Evolutionary conservation across 2,113 vertebrate genomes (phyloP), one percentile per base, ranked within the genome.

Genomic region (Melanerpes aurifrons): DNA sequence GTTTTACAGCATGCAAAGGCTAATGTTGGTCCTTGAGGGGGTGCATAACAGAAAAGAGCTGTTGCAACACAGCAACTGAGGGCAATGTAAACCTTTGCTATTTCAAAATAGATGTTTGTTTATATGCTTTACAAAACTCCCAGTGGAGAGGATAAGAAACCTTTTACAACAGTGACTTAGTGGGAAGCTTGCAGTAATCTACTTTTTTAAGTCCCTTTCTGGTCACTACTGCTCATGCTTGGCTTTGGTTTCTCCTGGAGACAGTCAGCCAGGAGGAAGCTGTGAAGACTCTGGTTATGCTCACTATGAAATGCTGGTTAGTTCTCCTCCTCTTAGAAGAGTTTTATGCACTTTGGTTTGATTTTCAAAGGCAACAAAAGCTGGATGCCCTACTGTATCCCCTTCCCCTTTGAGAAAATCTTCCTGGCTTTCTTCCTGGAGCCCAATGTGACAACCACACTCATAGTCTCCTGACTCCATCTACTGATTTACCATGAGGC

Each of bases 1-100:
- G 57, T 88, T 90, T 93, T 95, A 80, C 40, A 70, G 85, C 91
- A 81, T n/a, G 14, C 3, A 64, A 90, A 26, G 32, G 31, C n/a
- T 63, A 54, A 9, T 53, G 10, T 22, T 77, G 28, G 56, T 70
- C 48, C 45, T 71, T 66, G 37, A 67, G 11, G 40, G 16, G 25
- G 8, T 57, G 22, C 37, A 29, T 29, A 83, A 40, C 20, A 81
- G 69, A 61, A 82, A 61, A 74, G 45, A 19, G 5, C 16, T 61
- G 31, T 20, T 80, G 28, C 32, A 48, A 57, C 28, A 64, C 28
- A 68, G 53, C 7, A 72, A 0, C 0, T 47, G 12, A 40, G 26
- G 43, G 2, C 32, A 87, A 74, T 80, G 89, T 73, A 93, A 63
- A 14, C 19, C 54, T 75, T 83, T 86, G 58, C 32, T 87, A 58